Percentiles rank a stretch among this genome's conserved stretches.
These are phyloP conservation scores for Glareola pratincola DNA, from an alignment of 2,113 vertebrate species.

Conservation along the genomic window DNA sequence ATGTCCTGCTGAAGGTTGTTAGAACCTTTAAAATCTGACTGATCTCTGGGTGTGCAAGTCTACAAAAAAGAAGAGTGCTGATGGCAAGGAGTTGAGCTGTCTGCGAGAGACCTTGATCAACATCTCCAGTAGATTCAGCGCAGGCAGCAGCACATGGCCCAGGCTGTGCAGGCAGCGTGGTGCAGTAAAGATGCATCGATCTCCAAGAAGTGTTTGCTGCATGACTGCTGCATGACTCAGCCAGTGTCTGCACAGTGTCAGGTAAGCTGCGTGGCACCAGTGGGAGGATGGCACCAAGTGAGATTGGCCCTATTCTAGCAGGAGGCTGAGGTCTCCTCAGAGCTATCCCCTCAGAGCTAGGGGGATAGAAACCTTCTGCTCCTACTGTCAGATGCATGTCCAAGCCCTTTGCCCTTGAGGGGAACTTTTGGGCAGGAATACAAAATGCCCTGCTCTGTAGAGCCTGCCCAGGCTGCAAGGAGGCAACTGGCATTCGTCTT, in stretches of 20 bases:
- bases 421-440: not conserved
- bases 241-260: not conserved
- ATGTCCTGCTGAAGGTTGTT: not conserved
- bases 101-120: not conserved
- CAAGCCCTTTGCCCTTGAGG: not conserved
- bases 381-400: not conserved
- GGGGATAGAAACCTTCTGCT: not conserved
- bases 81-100: not conserved
- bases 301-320: not conserved
- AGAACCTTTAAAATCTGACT: not conserved
- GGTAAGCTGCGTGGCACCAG: not conserved
- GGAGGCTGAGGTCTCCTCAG: not conserved
- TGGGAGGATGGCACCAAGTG: not conserved
- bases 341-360: not conserved
- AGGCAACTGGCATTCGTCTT: not conserved
- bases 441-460: not conserved
- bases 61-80: not conserved
- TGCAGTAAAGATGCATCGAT: not conserved
- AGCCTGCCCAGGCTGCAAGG: not conserved
- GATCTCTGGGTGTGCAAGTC: not conserved
- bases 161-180: not conserved
- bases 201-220: not conserved
- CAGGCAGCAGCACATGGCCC: not conserved
- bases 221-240: not conserved
- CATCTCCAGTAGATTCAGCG: not conserved